Base-by-base conservation (phyloP, 2,888 invertebrate genomes). In the Euzophera pinguis region DNA sequence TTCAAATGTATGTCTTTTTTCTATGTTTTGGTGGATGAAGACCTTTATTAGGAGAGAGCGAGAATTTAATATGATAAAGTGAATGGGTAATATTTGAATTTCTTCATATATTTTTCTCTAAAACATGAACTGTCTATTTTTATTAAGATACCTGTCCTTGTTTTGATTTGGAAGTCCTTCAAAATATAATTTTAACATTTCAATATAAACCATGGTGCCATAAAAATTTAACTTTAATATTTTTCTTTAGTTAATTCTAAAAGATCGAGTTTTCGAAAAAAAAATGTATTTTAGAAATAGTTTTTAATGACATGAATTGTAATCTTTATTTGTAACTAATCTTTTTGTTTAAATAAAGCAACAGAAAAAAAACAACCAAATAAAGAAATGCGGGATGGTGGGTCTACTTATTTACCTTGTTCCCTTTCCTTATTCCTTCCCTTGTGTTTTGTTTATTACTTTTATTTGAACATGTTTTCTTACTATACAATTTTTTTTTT, bases 131-230 rank as follows among this genome's bases (percentile, higher is more conserved):
- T 34, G 48, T 56, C 16, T 42, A 42, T 27, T 35, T 42, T 43
- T 27, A 35, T 8, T 53, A 53, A 59, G 61, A 57, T 60, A 65
- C 71, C 68, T 71, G 69, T 59, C 54, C 67, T 64, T 3, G 2
- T 41, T 35, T 38, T 39, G 45, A 56, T 73, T 81, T 81, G 75
- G 79, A 66, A 62, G 57, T 65, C 64, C 71, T 82, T 78, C 64
- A 63, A 55, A 58, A 50, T 34, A 56, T 58, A 56, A 59, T 60
- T 54, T 59, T 59, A 59, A 32, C 60, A 52, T 56, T 53, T 61
- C 51, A 56, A 43, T 27, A 50, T 69, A 73, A 73, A 84, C 77
- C 74, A 82, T 82, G 75, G 81, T 86, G 87, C 85, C 85, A 87
- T 84, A 84, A 83, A n/a, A 74, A 75, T 71, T 47, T 49, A 50